Conservation (phyloP, 2,888 invertebrate genomes). For the Leucophenga montana region DNA sequence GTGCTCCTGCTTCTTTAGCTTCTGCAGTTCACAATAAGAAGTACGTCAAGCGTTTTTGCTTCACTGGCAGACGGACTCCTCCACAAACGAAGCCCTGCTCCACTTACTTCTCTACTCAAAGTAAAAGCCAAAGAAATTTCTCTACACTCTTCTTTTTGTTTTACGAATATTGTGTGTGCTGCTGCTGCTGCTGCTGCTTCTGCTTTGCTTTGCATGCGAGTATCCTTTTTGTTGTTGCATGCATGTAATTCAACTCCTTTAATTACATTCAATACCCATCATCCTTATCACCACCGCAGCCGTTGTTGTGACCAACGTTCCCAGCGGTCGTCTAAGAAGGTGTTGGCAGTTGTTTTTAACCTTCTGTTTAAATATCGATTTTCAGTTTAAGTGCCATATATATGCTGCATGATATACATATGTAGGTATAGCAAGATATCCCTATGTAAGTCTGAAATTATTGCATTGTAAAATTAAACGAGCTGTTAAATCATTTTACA, state of each 20-base stretch:
- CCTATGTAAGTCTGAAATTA: background rate
- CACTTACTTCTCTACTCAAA: too few species aligned
- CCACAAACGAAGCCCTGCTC: too few species aligned
- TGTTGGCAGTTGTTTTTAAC: slow-evolving; percentile 38
- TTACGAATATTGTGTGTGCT: background rate
- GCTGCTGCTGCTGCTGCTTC: too few species aligned
- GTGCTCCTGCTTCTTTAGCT: background rate
- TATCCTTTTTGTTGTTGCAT: slow-evolving; percentile 9
- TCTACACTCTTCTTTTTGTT: background rate
- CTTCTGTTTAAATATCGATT: slow-evolving; percentile 60
- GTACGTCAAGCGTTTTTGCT: too few species aligned
- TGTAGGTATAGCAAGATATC: too few species aligned
- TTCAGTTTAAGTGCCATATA: slow-evolving; percentile 38
- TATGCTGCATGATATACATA: background rate
- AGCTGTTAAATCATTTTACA: slow-evolving; percentile 64
- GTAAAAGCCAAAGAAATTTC: background rate
- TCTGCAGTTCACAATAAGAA: too few species aligned
- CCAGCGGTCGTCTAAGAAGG: slow-evolving; percentile 24
- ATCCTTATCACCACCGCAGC: too few species aligned
- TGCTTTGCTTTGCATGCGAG: slow-evolving; percentile 11
- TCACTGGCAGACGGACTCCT: too few species aligned
- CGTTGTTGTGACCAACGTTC: too few species aligned
- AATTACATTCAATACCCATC: slow-evolving; percentile 35
- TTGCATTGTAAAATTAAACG: slow-evolving; percentile 46
- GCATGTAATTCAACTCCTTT: slow-evolving; percentile 39